Evolutionary conservation across 2,888 invertebrate species (phyloP).

Genomic region (Leptopilina syphax): DNA sequence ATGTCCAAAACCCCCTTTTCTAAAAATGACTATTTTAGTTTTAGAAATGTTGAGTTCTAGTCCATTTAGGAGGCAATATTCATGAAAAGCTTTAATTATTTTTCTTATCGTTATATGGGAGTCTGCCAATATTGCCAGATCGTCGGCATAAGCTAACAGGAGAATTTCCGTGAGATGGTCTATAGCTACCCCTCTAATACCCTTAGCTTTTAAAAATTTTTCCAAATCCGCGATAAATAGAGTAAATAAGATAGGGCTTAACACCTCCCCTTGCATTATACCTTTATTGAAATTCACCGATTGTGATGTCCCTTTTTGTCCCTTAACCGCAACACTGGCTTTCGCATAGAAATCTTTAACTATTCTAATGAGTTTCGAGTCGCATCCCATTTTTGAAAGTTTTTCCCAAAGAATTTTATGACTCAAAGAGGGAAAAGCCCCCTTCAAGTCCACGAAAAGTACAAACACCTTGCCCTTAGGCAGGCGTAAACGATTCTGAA

Average conservation of each 20-base stretch:
- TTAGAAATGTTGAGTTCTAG: not conserved
- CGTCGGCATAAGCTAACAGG: slow-evolving; percentile 32
- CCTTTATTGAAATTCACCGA: not conserved
- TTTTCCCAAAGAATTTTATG: slow-evolving; percentile 25
- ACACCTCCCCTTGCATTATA: slow-evolving; percentile 14
- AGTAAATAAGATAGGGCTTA: slow-evolving; percentile 7
- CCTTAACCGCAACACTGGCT: not conserved
- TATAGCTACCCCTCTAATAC: slow-evolving; percentile 8
- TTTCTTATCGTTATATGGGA: not conserved
- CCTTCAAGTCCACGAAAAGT: slow-evolving; percentile 2
- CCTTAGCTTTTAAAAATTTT: slow-evolving; percentile 19
- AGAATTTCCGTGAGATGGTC: slow-evolving; percentile 17
- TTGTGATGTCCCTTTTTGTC: not conserved
- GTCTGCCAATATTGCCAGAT: slow-evolving; percentile 29
- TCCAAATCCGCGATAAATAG: slow-evolving; percentile 24
- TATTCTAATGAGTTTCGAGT: not conserved
- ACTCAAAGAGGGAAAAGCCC: not conserved
- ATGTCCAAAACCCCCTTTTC: slow-evolving; percentile 2
- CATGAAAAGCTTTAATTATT: not conserved
- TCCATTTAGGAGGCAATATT: slow-evolving; percentile 19
- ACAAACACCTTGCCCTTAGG: not conserved
- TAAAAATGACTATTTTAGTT: not conserved
- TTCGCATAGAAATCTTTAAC: no score
- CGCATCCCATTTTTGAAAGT: not conserved
- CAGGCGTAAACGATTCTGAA: not conserved